Conservation (phyloP, 53 echinoderm and acorn worm species). For the Zoroaster sp. region DNA sequence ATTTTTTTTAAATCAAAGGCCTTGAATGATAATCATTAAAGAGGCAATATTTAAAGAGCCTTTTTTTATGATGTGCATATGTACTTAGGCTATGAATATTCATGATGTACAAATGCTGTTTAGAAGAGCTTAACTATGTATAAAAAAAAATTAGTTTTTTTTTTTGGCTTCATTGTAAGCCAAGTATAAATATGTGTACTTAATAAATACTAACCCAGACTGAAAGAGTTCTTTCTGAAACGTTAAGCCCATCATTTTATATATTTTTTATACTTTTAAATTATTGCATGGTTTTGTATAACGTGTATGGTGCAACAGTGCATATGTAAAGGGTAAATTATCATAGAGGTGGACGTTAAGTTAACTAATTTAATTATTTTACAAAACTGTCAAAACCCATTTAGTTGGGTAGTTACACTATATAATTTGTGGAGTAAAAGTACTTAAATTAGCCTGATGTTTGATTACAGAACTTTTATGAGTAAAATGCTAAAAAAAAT, state of each 20-base stretch:
- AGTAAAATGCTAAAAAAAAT: no score
- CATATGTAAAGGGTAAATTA: neutral
- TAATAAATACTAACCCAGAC: neutral
- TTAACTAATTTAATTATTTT: neutral
- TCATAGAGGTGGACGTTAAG: neutral
- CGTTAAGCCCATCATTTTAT: constrained; percentile 12
- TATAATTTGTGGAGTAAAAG: neutral
- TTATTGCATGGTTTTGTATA: constrained; percentile 31
- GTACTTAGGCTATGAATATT: no score
- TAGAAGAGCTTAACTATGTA: neutral
- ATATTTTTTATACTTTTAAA: constrained; percentile 54
- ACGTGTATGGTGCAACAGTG: constrained; percentile 20
- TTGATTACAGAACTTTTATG: no score
- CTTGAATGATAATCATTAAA: no score
- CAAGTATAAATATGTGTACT: constrained; percentile 18
- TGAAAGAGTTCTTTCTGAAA: neutral
- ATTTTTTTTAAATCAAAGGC: no score
- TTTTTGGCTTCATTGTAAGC: neutral
- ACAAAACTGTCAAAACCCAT: neutral
- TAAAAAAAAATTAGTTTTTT: neutral
- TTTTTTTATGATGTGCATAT: neutral
- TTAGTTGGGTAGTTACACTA: neutral
- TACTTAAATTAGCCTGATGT: neutral
- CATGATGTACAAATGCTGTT: neutral
- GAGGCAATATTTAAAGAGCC: no score